These are phyloP conservation scores for Pterois miles DNA, from an alignment of 2,797 vertebrate species.

Conservation along the genomic window DNA sequence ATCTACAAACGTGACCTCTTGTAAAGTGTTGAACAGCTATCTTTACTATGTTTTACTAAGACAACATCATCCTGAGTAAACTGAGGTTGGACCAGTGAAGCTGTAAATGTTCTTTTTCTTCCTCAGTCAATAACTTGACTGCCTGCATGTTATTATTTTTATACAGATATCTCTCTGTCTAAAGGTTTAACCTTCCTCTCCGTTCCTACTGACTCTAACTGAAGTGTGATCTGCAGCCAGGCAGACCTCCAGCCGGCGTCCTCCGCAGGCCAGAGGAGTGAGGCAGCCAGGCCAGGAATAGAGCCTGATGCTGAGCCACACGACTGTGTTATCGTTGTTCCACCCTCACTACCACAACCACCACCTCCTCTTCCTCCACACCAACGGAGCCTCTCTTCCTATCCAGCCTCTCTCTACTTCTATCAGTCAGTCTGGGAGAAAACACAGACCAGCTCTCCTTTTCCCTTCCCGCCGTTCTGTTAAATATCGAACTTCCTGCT, in stretches of 20 bases:
- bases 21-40: background rate
- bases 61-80: background rate
- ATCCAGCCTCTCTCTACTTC: slow-evolving; percentile 11
- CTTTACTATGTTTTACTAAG: background rate
- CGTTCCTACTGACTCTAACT: background rate
- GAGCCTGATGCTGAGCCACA: slow-evolving; percentile 65
- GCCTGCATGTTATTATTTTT: background rate
- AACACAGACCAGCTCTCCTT: slow-evolving; percentile 21
- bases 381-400: slow-evolving; percentile 5
- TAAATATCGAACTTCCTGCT: slow-evolving; percentile 19
- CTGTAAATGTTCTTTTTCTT: background rate
- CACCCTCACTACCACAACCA: background rate
- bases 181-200: background rate
- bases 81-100: background rate
- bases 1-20: background rate
- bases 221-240: slow-evolving; percentile 33
- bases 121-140: background rate
- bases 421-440: slow-evolving; percentile 47
- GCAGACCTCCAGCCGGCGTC: slow-evolving; percentile 29
- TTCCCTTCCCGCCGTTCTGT: slow-evolving; percentile 37
- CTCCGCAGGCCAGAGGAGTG: slow-evolving; percentile 58
- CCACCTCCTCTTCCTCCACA: slow-evolving; percentile 21
- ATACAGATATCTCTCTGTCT: background rate
- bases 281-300: slow-evolving; percentile 75
- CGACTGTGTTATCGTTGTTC: slow-evolving; percentile 47